Evolutionary conservation across 2,113 vertebrate genomes (phyloP), one percentile per base, ranked within the genome.

Genomic region (Kryptolebias marmoratus): DNA sequence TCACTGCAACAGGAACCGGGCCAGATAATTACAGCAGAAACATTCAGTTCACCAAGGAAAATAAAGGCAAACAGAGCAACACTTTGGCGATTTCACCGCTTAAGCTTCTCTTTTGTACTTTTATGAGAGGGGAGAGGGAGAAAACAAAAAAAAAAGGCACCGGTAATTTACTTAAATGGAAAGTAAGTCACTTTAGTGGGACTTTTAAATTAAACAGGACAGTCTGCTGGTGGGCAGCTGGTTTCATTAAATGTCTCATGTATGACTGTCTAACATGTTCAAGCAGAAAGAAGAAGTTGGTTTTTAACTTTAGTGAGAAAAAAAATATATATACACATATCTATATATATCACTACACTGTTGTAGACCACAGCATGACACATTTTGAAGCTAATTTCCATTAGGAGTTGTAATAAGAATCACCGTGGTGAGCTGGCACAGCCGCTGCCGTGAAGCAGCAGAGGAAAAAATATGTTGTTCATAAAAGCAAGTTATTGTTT

Each of bases 371-470:
- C 48, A 5, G 61, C 68, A 58, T 77, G 39, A 86, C 72, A 56
- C 31, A 31, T 74, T 88, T 79, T 81, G 66, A 62, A 82, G 68
- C 82, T 75, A 63, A 86, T 78, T 80, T 84, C 82, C 77, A 82
- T 90, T 52, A 83, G 64, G 62, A 57, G 79, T 85, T 91, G 83
- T 59, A 68, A 80, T 62, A 77, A 68, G 64, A 73, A 82, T 92
- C 91, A 81, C 87, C 78, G 90, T 90, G 90, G 84, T 92, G 91
- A 93, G 68, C 82, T 92, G 93, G 90, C 91, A 81, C 54, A 56
- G 45, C 49, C 74, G 18, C 57, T 75, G 68, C 77, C 75, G 79
- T 88, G 84, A 83, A 84, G 69, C 78, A 64, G 53, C 36, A 56
- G 75, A 80, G n/a, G 47, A 69, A 73, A 90, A 81, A 76, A 75